phyloP scores from a whole-genome alignment of 2,113 vertebrate species.

The Gasterosteus nipponicus region DNA sequence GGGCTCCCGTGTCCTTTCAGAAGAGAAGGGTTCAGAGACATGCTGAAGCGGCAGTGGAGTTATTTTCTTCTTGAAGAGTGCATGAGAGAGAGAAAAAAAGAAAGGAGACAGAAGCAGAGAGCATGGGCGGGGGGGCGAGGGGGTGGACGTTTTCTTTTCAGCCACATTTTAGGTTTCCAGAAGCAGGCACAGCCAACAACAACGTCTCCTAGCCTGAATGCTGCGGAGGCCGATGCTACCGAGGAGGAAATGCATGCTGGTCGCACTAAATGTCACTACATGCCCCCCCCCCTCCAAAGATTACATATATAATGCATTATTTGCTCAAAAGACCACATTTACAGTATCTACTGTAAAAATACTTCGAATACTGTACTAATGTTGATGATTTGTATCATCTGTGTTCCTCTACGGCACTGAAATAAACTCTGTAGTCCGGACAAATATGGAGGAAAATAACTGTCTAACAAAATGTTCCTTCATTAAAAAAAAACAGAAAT shows the following conservation, averaged over 20 bases:
- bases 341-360: constrained; percentile 8
- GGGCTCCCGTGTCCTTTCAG: constrained; percentile 81
- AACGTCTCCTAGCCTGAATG: constrained; percentile 86
- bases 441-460: constrained; percentile 9
- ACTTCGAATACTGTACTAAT: constrained; percentile 4
- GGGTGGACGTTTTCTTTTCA: constrained; percentile 75
- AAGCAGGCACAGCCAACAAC: constrained; percentile 95
- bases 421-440: constrained; percentile 16
- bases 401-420: not conserved
- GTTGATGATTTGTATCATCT: not conserved
- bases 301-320: constrained; percentile 79
- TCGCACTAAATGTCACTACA: constrained; percentile 2
- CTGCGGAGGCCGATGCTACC: constrained; percentile 86
- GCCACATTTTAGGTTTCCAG: constrained; percentile 90
- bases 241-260: constrained; percentile 85
- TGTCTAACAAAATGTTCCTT: constrained; percentile 39
- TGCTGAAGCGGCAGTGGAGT: constrained; percentile 86
- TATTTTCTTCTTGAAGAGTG: constrained; percentile 83
- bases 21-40: constrained; percentile 83
- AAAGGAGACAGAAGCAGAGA: constrained; percentile 87
- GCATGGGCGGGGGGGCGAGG: constrained; percentile 85
- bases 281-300: constrained; percentile 5
- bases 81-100: constrained; percentile 90
- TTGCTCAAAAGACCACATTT: constrained; percentile 70
- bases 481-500: constrained; percentile 19